Percentiles rank a stretch among this genome's conserved stretches.
Evolutionary conservation across 2,888 invertebrate species (phyloP).

Genomic region (Sepioteuthis lessoniana): DNA sequence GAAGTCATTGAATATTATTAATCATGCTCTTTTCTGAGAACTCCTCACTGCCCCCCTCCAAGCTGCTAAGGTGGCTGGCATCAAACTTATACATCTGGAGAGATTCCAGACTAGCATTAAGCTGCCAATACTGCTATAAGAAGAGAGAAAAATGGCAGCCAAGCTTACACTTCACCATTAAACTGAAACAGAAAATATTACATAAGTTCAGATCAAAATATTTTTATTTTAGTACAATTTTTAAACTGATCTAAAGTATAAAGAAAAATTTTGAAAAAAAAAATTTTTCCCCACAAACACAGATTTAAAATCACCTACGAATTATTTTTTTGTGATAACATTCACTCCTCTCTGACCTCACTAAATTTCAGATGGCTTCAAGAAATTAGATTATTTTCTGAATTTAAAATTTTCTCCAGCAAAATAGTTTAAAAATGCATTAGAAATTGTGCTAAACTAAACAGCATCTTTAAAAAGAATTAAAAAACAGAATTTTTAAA

Average conservation of each 20-base stretch:
- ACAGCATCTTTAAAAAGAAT: too few relatives aligned
- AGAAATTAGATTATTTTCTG: background rate
- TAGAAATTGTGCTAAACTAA: too few relatives aligned
- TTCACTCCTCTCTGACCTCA: background rate
- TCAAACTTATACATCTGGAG: background rate
- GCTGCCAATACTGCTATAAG: background rate
- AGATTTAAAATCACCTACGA: background rate
- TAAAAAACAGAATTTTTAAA: too few relatives aligned
- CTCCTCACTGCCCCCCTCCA: background rate
- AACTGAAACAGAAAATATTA: background rate
- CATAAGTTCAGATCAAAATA: background rate
- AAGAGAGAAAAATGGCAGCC: background rate
- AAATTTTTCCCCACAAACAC: too few relatives aligned
- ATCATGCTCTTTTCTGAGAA: constrained; percentile 8
- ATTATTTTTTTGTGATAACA: background rate
- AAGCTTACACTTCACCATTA: background rate
- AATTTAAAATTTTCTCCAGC: background rate
- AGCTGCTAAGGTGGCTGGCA: background rate
- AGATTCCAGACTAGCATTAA: background rate
- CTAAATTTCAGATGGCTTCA: background rate
- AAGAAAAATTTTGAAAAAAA: too few relatives aligned
- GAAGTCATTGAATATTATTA: background rate
- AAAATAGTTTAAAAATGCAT: too few relatives aligned
- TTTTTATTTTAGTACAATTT: background rate
- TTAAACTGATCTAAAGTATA: background rate